These are phyloP conservation scores for Lepilemur septentrionalis DNA, from an alignment of 2,797 vertebrate genomes.

Conservation along the genomic window DNA sequence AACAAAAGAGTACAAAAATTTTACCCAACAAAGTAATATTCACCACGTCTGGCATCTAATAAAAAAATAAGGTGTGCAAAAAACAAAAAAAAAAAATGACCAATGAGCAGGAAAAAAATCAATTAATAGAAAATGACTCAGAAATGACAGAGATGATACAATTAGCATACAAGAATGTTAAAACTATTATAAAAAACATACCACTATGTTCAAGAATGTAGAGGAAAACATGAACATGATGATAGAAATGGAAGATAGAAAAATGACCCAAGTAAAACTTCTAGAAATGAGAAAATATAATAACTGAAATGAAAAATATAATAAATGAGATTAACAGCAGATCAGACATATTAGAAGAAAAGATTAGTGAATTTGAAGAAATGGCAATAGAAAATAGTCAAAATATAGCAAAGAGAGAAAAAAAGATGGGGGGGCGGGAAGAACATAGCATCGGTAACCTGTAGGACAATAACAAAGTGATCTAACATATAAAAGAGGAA, in stretches of 20 bases:
- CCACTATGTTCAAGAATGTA: not conserved
- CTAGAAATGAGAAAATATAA: not conserved
- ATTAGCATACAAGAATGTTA: conserved; percentile 11
- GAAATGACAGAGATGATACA: not conserved
- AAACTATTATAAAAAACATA: not conserved
- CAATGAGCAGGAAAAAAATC: conserved; percentile 26
- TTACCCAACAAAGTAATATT: not conserved
- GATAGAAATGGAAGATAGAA: not conserved
- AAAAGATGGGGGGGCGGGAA: not conserved
- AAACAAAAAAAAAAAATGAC: not conserved
- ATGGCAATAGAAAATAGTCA: not conserved
- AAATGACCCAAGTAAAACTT: not conserved
- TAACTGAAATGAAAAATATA: conserved; percentile 22
- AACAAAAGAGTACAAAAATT: not conserved
- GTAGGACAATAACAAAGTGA: not conserved
- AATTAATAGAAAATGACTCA: not conserved
- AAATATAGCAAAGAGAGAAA: not conserved
- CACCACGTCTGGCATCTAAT: not conserved
- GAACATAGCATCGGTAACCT: not conserved
- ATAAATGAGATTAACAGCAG: not conserved
- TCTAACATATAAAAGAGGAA: not conserved
- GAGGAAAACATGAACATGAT: not conserved
- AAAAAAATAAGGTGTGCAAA: not conserved
- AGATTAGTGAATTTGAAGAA: conserved; percentile 8
- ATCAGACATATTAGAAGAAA: not conserved